Conservation (phyloP, 2,797 vertebrate genomes). For the Thaleichthys pacificus region DNA sequence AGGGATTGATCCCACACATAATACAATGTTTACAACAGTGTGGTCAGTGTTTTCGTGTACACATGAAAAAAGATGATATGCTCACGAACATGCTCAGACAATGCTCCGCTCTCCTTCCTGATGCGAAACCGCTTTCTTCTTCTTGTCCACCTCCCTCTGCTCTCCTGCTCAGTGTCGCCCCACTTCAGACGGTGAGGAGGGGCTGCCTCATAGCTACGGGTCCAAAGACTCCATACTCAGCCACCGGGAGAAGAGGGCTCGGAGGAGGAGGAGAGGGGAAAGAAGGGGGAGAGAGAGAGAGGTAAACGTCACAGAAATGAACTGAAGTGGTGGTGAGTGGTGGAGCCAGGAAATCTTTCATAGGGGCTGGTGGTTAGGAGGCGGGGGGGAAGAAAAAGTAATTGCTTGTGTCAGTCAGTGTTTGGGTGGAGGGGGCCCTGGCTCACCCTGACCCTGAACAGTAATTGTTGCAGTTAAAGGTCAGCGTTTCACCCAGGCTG, state of each 20-base stretch:
- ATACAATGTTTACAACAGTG: no score
- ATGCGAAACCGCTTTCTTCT: background rate
- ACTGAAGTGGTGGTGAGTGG: background rate
- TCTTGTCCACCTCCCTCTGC: conserved; percentile 4
- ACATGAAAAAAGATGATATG: background rate
- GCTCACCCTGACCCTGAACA: background rate
- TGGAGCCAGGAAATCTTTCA: no score
- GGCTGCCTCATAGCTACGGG: conserved; percentile 62
- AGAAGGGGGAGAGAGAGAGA: conserved; percentile 40
- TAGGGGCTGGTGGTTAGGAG: conserved; percentile 1
- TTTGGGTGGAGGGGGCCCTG: conserved; percentile 19
- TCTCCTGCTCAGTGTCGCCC: conserved; percentile 62
- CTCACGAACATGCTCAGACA: background rate
- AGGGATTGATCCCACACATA: no score
- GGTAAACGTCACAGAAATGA: conserved; percentile 33
- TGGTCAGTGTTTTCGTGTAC: no score
- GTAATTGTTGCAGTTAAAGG: background rate
- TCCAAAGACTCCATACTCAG: conserved; percentile 74
- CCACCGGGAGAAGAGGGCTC: conserved; percentile 50
- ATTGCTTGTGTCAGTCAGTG: background rate
- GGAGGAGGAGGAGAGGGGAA: conserved; percentile 57
- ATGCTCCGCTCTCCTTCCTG: background rate
- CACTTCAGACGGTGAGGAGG: conserved; percentile 68
- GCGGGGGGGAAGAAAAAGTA: no score
- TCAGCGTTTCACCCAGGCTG: background rate